Evolutionary conservation across 2,113 vertebrate genomes (phyloP).

Genomic region (Oryzias melastigma): DNA sequence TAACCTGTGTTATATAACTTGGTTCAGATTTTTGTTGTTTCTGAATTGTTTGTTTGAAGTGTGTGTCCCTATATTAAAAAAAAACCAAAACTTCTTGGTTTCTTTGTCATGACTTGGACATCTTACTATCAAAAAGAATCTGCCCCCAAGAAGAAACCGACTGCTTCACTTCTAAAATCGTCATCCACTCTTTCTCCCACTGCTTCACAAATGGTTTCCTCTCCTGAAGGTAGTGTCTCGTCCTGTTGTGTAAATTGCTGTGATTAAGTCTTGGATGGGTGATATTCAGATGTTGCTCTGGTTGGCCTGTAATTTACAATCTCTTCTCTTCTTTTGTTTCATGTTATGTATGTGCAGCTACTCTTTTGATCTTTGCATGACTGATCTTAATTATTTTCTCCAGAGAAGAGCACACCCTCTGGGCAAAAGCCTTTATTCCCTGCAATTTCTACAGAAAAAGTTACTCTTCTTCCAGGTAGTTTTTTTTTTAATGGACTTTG

Average conservation of each 20-base stretch:
- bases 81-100: neutral
- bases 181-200: conserved; percentile 19
- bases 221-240: conserved; percentile 38
- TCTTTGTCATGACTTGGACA: conserved; percentile 24
- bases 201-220: conserved; percentile 16
- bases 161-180: conserved; percentile 27
- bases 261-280: neutral
- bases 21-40: neutral
- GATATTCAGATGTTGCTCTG: neutral
- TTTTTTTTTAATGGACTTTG: neutral
- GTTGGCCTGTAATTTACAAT: neutral
- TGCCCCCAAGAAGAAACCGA: conserved; percentile 46
- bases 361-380: conserved; percentile 36
- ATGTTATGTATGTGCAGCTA: neutral
- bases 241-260: neutral
- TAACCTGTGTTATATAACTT: neutral
- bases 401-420: conserved; percentile 49
- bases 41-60: neutral
- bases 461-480: conserved; percentile 29
- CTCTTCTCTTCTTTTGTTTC: neutral
- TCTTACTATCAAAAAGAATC: conserved; percentile 49
- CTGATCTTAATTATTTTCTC: conserved; percentile 42
- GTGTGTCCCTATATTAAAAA: neutral
- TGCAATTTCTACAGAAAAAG: conserved; percentile 19
- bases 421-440: conserved; percentile 4